These are phyloP conservation scores for Lindbergichthys nudifrons DNA, from an alignment of 2,797 vertebrate species.

Conservation along the genomic window DNA sequence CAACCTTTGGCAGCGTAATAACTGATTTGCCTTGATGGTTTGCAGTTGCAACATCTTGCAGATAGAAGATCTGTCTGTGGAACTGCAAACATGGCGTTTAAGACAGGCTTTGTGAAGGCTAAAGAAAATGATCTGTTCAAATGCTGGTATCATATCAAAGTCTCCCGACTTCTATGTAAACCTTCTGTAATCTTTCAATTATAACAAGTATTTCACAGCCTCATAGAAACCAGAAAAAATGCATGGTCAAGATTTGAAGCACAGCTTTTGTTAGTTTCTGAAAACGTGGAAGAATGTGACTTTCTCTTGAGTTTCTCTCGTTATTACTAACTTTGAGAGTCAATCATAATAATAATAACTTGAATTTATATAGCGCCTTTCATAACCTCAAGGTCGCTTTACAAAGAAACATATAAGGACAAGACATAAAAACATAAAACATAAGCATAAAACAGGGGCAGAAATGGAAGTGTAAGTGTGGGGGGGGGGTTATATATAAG, in stretches of 20 bases:
- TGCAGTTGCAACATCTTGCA: constrained; percentile 16
- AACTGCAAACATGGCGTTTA: constrained; percentile 6
- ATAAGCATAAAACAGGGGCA: too few species aligned
- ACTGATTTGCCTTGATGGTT: constrained; percentile 22
- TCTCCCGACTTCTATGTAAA: neutral
- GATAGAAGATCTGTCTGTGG: constrained; percentile 2
- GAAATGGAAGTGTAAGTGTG: too few species aligned
- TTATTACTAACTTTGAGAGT: neutral
- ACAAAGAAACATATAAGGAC: too few species aligned
- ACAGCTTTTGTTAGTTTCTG: neutral
- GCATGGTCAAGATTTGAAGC: neutral
- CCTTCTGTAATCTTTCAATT: neutral
- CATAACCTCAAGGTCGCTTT: too few species aligned
- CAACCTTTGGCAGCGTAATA: constrained; percentile 24
- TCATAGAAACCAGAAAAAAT: neutral
- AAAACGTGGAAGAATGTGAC: constrained; percentile 1
- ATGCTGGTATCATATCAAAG: constrained; percentile 7
- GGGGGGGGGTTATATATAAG: too few species aligned
- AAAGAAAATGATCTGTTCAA: constrained; percentile 11
- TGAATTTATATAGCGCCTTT: too few species aligned
- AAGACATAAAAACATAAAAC: too few species aligned
- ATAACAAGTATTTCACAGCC: constrained; percentile 9
- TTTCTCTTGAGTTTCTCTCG: constrained; percentile 9
- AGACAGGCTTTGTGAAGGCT: constrained; percentile 1
- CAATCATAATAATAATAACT: too few species aligned